Evolutionary conservation across 2,113 vertebrate species (phyloP), one percentile per base, ranked within the genome.

Genomic region (Tachycineta bicolor): DNA sequence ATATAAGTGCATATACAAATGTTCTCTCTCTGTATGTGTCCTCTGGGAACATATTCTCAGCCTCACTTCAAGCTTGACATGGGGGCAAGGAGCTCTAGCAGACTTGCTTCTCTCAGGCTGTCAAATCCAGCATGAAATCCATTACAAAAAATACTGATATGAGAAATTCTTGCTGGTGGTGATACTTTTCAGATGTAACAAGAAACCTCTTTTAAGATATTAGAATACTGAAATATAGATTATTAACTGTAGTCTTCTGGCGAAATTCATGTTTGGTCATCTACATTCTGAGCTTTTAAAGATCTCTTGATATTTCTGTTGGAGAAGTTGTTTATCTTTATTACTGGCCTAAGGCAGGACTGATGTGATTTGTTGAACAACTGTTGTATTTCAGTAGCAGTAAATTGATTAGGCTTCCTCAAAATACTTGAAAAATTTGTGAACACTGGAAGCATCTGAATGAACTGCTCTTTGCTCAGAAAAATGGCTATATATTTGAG

Each of bases 271-370:
- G 34, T 70, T 83, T 39, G 25, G 44, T 71, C 33, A 71, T 26
- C 39, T 79, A 71, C 20, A 11, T 83, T 92, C 73, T 74, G 73
- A 90, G 85, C 79, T 74, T 43, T 63, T 76, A 83, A 96, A 83
- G 68, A 70, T 47, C 3, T 63, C 34, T 43, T 74, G 47, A 47
- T 50, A 2, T 46, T 96, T 92, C 34, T 31, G 62, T 14, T 76
- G 83, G 22, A 88, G 58, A 83, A 88, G 47, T 75, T 92, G 70
- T 82, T 94, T 70, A 52, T 92, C 60, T 94, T 96, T 85, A 83
- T 90, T 89, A 79, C 52, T 39, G 34, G 47, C 71, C 80, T 63
- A 55, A 75, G 76, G 83, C 58, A 76, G 22, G 44, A 63, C 34
- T 71, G 44, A 79, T 55, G 49, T 70, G 53, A 88, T 94, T 88